Percentiles rank a stretch among this genome's conserved stretches.
Evolutionary conservation across 2,113 vertebrate species (phyloP).

Genomic region (Noturus placidus): DNA sequence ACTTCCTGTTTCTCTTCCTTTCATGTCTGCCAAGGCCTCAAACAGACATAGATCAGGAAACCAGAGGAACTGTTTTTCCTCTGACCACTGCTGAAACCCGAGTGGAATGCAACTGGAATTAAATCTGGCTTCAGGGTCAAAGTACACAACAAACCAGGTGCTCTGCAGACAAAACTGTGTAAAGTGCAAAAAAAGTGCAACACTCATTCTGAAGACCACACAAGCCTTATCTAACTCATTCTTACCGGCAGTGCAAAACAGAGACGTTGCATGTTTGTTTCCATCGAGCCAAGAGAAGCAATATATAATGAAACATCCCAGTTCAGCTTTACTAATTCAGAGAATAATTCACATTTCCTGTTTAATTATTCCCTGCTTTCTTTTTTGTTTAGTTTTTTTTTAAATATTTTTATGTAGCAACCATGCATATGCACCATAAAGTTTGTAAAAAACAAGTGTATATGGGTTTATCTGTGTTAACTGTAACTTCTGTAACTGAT

Average conservation of each 20-base stretch:
- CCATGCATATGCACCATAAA: background rate
- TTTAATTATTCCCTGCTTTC: background rate
- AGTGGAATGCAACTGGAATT: background rate
- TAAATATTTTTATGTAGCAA: background rate
- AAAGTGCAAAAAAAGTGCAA: background rate
- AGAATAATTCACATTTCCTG: background rate
- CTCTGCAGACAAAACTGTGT: background rate
- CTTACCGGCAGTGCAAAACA: background rate
- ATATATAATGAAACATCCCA: background rate
- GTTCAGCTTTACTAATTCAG: background rate
- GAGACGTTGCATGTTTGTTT: background rate
- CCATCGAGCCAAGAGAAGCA: background rate
- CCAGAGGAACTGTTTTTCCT: background rate
- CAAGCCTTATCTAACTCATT: too few relatives aligned
- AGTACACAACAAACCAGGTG: background rate
- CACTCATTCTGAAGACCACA: background rate
- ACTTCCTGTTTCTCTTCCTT: background rate
- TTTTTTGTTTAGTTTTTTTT: too few relatives aligned
- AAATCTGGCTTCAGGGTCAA: background rate
- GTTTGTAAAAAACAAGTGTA: background rate
- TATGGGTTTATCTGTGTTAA: background rate
- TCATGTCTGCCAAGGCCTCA: background rate
- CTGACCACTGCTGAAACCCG: background rate
- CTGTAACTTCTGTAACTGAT: background rate
- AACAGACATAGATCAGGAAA: background rate